Evolutionary conservation across 2,113 vertebrate genomes (phyloP), one percentile per base, ranked within the genome.

Genomic region (Hiodon tergisus): DNA sequence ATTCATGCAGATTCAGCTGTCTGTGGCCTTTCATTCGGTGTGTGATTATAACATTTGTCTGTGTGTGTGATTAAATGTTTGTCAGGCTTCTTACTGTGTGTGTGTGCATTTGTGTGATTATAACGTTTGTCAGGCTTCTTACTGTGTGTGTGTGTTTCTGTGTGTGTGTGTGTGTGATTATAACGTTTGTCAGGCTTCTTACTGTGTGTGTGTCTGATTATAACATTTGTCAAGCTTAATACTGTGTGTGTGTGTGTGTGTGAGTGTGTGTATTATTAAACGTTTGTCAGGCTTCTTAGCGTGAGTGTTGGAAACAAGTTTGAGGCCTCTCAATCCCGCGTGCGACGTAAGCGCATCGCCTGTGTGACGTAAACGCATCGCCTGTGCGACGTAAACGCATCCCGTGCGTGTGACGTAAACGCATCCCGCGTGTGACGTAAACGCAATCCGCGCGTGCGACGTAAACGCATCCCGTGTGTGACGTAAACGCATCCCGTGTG

Each of bases 101-200:
- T 52, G 31, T 65, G 71, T 62, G 67, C 58, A 6, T 51, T 2
- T 55, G 67, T n/a, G 11, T 17, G 52, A 17, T 10, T 8, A 46
- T n/a, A 68, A 52, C n/a, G 17, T 10, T 6, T 8, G 5, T 31
- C 31, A 11, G 2, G n/a, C n/a, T n/a, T n/a, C n/a, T n/a, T n/a
- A n/a, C n/a, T 62, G 60, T 62, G 60, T 62, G n/a, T 16, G 60
- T 62, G 55, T 58, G 55, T 58, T 2, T 61, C 83, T 83, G 80
- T 80, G 84, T 82, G 77, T 83, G 59, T 81, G 81, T 83, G 50
- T 84, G 61, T 66, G 31, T 66, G 61, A 66, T 53, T 72, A 55
- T 67, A 31, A 31, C 0, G 2, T 31, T 31, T 31, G 6, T 72
- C 6, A 47, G 17, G 7, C 11, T 72, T 55, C 14, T 7, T 63